Conservation (phyloP, 2,113 vertebrate species). For the Hiodon tergisus region DNA sequence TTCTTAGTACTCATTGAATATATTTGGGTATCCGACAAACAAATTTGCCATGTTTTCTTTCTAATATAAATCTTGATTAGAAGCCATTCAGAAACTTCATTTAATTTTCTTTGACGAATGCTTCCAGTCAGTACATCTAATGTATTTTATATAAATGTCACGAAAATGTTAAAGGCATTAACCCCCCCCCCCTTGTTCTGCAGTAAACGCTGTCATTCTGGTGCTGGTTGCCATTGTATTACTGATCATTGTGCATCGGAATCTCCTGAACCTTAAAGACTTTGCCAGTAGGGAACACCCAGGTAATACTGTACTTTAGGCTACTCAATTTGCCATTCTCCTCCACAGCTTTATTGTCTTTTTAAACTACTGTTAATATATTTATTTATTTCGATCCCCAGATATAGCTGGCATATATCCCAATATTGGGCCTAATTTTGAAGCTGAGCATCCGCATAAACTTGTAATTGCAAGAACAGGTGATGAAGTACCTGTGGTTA, state of each 20-base stretch:
- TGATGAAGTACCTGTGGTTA: conserved; percentile 82
- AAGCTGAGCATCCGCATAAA: conserved; percentile 54
- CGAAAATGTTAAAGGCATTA: too few species aligned
- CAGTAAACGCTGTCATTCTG: conserved; percentile 84
- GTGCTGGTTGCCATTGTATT: conserved; percentile 77
- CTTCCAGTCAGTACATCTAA: too few species aligned
- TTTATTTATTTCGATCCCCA: conserved; percentile 40
- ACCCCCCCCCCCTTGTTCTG: conserved; percentile 33
- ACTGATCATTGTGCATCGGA: conserved; percentile 83
- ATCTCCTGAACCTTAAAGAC: conserved; percentile 84
- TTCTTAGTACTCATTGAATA: background rate
- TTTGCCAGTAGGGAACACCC: conserved; percentile 75
- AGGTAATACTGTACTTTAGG: conserved; percentile 55
- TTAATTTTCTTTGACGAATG: too few species aligned
- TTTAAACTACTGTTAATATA: too few species aligned
- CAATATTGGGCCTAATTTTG: conserved; percentile 80
- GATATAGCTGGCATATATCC: conserved; percentile 68
- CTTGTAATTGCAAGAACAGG: conserved; percentile 43
- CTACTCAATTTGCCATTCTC: conserved; percentile 11
- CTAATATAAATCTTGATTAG: background rate
- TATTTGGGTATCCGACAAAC: too few species aligned
- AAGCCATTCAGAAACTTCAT: too few species aligned
- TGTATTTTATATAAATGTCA: too few species aligned
- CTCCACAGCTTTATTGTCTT: background rate
- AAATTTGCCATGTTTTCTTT: background rate